Evolutionary conservation across 2,888 invertebrate species (phyloP).

Genomic region (Sicus ferrugineus): DNA sequence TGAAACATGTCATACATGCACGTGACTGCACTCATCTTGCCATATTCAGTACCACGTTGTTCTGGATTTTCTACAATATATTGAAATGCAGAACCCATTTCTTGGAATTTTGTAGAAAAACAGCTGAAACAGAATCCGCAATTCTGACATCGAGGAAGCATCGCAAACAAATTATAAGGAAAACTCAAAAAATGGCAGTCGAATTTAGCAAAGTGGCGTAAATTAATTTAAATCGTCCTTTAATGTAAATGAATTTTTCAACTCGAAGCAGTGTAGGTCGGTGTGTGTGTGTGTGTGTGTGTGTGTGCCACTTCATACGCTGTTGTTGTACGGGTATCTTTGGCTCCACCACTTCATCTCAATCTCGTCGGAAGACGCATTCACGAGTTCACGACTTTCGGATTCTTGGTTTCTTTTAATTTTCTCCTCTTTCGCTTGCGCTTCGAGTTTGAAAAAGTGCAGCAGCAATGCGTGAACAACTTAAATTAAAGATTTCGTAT

Average conservation of each 20-base stretch:
- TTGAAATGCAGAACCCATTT: too few species aligned
- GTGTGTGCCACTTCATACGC: neutral
- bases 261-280: conserved; percentile 40
- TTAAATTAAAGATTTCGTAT: conserved; percentile 55
- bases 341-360: conserved; percentile 10
- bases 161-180: too few species aligned
- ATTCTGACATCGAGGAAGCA: neutral
- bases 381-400: conserved; percentile 4
- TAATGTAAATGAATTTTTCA: conserved; percentile 64
- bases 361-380: neutral
- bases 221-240: conserved; percentile 65
- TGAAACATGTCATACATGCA: neutral
- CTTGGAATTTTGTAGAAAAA: neutral
- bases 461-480: conserved; percentile 55
- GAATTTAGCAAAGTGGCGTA: conserved; percentile 50
- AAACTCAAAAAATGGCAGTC: conserved; percentile 53
- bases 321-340: neutral
- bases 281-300: conserved; percentile 12
- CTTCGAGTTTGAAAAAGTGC: neutral
- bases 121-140: neutral
- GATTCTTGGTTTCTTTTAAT: conserved; percentile 35
- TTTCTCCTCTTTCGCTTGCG: conserved; percentile 6
- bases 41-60: too few species aligned
- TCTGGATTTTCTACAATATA: too few species aligned
- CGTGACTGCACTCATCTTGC: too few species aligned